Conservation (phyloP, 2,797 vertebrate species). For the Galago senegalensis region DNA sequence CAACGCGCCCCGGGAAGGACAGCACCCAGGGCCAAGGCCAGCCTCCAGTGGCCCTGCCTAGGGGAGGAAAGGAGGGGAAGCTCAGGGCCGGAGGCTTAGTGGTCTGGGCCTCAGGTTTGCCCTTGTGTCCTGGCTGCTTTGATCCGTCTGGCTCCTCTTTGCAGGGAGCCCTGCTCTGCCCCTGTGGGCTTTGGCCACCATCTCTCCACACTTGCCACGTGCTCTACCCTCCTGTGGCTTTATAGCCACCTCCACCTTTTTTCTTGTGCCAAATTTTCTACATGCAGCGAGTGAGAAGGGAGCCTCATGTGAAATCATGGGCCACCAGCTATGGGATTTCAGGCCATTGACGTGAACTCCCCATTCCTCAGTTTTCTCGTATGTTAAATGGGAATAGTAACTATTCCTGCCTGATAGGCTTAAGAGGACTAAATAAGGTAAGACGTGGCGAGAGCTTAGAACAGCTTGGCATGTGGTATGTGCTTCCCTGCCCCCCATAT, state of each 20-base stretch:
- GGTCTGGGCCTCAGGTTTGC: neutral
- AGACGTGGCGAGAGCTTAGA: neutral
- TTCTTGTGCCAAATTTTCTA: neutral
- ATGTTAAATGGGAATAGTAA: neutral
- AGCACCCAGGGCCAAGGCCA: neutral
- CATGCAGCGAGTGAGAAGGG: neutral
- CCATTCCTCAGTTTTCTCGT: neutral
- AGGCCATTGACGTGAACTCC: neutral
- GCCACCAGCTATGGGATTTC: neutral
- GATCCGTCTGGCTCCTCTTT: neutral
- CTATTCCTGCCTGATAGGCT: neutral
- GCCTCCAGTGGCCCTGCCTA: neutral
- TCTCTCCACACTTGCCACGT: too few species aligned
- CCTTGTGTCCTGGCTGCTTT: neutral
- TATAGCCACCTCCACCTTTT: rapidly evolving
- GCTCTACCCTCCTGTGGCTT: too few species aligned
- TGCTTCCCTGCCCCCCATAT: rapidly evolving
- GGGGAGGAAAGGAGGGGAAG: neutral
- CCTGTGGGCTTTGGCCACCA: rapidly evolving
- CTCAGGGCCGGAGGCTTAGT: rapidly evolving
- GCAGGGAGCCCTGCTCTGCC: neutral
- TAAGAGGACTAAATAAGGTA: neutral
- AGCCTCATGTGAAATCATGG: neutral
- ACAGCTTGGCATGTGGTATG: rapidly evolving
- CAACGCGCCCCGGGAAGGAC: neutral